Evolutionary conservation across 2,888 invertebrate genomes (phyloP).

Genomic region (Trissolcus brochymenae): DNA sequence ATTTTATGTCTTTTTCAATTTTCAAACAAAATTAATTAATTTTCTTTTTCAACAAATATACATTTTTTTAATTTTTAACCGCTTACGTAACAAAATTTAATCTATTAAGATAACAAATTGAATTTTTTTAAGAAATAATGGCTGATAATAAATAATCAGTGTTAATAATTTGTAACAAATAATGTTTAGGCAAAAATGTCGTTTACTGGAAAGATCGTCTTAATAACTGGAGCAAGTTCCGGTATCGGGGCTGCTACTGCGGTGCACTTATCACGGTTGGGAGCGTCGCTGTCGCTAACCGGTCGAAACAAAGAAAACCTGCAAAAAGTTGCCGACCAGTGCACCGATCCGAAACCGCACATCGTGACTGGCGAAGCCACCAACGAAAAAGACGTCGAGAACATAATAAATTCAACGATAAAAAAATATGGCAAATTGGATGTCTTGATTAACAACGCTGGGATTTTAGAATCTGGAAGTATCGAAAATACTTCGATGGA

Average conservation of each 20-base stretch:
- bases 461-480: conserved; percentile 86
- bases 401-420: conserved; percentile 84
- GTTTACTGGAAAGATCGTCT: conserved; percentile 84
- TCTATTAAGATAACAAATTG: no score
- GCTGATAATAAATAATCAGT: no score
- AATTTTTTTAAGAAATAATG: no score
- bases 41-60: no score
- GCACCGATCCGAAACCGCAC: conserved; percentile 78
- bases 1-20: no score
- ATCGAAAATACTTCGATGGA: conserved; percentile 91
- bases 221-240: conserved; percentile 89
- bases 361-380: conserved; percentile 84
- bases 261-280: conserved; percentile 84
- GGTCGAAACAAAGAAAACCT: conserved; percentile 84
- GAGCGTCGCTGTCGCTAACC: conserved; percentile 84
- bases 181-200: conserved; percentile 71
- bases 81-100: no score
- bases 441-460: conserved; percentile 94
- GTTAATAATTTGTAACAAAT: no score
- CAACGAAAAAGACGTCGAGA: conserved; percentile 84
- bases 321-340: conserved; percentile 77
- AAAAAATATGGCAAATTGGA: conserved; percentile 87
- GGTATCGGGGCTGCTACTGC: conserved; percentile 92
- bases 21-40: no score
- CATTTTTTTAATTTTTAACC: no score